Percentiles rank a stretch among this genome's conserved stretches.
phyloP scores from a whole-genome alignment of 2,888 invertebrate species.

The Dioctria linearis region DNA sequence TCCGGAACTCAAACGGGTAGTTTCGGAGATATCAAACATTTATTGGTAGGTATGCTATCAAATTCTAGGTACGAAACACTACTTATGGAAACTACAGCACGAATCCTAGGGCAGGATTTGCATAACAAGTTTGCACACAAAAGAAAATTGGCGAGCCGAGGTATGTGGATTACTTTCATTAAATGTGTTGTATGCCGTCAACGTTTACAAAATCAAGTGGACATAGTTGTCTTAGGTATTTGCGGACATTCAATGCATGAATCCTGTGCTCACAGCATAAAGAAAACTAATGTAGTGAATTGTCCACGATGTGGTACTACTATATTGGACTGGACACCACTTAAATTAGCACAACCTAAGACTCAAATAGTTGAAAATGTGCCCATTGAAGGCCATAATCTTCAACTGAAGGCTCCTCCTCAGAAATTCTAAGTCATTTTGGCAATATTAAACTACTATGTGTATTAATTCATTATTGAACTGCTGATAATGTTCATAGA shows the following conservation, averaged over 20 bases:
- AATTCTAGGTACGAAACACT: constrained; percentile 84
- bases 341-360: constrained; percentile 65
- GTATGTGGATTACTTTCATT: constrained; percentile 68
- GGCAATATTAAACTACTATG: no score
- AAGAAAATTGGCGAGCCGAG: constrained; percentile 64
- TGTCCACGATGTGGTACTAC: constrained; percentile 67
- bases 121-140: constrained; percentile 72
- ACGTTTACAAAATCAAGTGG: constrained; percentile 66
- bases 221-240: constrained; percentile 65
- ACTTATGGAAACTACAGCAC: constrained; percentile 78
- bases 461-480: no score
- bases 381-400: constrained; percentile 62
- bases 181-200: constrained; percentile 68
- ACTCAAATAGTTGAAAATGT: constrained; percentile 60
- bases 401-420: constrained; percentile 69
- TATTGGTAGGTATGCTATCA: constrained; percentile 79
- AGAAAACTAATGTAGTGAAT: constrained; percentile 53
- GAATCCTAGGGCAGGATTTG: constrained; percentile 77
- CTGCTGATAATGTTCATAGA: neutral
- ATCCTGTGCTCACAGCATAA: constrained; percentile 62
- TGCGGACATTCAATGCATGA: constrained; percentile 70
- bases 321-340: constrained; percentile 61
- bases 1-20: constrained; percentile 72
- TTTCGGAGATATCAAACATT: constrained; percentile 76
- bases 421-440: constrained; percentile 64